These are phyloP conservation scores for Hypocryptadius cinnamomeus DNA, from an alignment of 2,113 vertebrate species.

Conservation along the genomic window DNA sequence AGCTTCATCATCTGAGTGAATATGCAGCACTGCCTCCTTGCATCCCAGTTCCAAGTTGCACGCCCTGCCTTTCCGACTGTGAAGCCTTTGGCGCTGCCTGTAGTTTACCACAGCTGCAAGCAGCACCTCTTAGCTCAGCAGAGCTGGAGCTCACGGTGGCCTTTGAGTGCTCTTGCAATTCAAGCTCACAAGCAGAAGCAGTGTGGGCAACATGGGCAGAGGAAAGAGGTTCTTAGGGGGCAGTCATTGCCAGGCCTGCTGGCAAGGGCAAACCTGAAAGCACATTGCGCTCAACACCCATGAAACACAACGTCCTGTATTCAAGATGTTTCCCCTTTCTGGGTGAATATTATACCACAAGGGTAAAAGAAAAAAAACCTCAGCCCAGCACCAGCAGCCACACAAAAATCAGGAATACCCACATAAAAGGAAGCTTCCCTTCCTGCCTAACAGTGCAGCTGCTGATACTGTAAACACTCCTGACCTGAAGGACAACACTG, in stretches of 20 bases:
- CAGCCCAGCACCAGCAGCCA: slow-evolving; percentile 36
- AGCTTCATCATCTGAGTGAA: neutral
- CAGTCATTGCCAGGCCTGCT: neutral
- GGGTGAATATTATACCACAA: slow-evolving; percentile 41
- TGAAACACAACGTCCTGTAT: slow-evolving; percentile 31
- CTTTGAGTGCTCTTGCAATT: neutral
- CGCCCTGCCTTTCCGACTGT: neutral
- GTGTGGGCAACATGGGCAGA: neutral
- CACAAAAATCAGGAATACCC: slow-evolving; percentile 55
- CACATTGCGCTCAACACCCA: neutral
- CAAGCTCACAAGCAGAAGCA: neutral
- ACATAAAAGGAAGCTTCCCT: slow-evolving; percentile 44
- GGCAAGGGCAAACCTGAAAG: neutral
- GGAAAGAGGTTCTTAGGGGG: neutral
- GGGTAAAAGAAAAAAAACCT: slow-evolving; percentile 21
- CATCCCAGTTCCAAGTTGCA: neutral
- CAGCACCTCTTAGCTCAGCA: neutral
- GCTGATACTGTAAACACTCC: neutral
- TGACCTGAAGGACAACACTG: neutral
- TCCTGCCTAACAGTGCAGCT: slow-evolving; percentile 22
- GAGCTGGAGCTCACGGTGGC: neutral
- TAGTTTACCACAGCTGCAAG: neutral
- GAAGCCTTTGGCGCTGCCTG: neutral
- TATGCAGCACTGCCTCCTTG: neutral
- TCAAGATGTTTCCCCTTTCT: slow-evolving; percentile 52